Conservation (phyloP, 2,797 vertebrate species). For the Myotis findleyi region DNA sequence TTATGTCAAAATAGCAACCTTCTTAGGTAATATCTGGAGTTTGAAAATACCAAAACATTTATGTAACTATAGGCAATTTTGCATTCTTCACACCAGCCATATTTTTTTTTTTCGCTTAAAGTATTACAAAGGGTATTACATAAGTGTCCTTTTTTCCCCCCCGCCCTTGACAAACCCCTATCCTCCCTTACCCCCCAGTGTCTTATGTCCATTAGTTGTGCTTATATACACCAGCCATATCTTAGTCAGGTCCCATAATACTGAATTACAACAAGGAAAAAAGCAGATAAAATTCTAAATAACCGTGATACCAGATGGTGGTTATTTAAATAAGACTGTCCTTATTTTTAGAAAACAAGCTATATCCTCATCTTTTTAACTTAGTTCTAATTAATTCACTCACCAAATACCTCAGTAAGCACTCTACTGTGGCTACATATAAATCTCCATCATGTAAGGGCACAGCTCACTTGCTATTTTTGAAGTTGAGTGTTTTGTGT, state of each 20-base stretch:
- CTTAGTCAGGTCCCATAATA: background rate
- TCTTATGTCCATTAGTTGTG: no score
- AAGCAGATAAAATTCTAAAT: constrained; percentile 32
- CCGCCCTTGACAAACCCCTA: no score
- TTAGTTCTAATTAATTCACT: constrained; percentile 48
- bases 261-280: constrained; percentile 19
- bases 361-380: constrained; percentile 24
- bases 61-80: background rate
- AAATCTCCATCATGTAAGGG: background rate
- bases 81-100: background rate
- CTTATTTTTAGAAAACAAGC: constrained; percentile 44
- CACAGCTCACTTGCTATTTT: constrained; percentile 8
- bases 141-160: no score
- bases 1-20: background rate
- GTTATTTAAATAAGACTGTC: constrained; percentile 48
- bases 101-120: no score
- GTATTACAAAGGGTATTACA: no score
- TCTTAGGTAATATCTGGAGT: background rate
- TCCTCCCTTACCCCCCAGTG: no score
- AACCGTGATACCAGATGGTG: constrained; percentile 6
- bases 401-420: background rate
- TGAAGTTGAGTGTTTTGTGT: background rate
- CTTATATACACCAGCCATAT: background rate
- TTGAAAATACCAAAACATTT: background rate
- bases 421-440: background rate